Conservation (phyloP, 23 tunicate species). For the Trididemnum nubilum region DNA sequence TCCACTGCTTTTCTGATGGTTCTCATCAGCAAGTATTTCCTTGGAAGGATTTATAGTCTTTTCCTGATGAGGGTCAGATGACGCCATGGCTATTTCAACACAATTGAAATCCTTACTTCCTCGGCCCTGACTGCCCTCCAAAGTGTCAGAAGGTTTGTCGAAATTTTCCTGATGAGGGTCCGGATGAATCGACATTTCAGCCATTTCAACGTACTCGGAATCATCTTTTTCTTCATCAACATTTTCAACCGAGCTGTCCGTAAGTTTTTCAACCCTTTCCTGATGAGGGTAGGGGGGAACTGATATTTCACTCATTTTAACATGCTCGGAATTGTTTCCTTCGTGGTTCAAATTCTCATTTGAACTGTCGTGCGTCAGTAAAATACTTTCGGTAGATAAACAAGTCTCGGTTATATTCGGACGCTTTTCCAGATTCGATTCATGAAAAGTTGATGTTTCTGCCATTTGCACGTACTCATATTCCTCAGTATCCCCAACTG, state of each 20-base stretch:
- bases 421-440: no score
- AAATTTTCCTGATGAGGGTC: slow-evolving; percentile 1
- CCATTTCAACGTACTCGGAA: slow-evolving; percentile 48
- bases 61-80: no score
- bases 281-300: background rate
- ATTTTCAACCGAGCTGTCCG: background rate
- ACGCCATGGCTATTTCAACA: no score
- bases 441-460: slow-evolving; percentile 20
- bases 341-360: background rate
- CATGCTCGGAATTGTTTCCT: no score
- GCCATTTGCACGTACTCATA: slow-evolving; percentile 41
- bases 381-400: background rate
- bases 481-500: background rate
- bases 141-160: no score
- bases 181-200: slow-evolving; percentile 32
- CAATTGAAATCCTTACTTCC: no score
- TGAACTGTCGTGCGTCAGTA: background rate
- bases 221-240: background rate
- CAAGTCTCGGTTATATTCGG: background rate
- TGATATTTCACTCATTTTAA: slow-evolving; percentile 41
- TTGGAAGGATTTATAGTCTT: no score
- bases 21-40: no score
- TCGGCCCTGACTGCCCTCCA: no score
- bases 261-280: background rate
- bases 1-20: no score